Conservation (phyloP, 2,113 vertebrate species). For the Pogonocichla stellata region DNA sequence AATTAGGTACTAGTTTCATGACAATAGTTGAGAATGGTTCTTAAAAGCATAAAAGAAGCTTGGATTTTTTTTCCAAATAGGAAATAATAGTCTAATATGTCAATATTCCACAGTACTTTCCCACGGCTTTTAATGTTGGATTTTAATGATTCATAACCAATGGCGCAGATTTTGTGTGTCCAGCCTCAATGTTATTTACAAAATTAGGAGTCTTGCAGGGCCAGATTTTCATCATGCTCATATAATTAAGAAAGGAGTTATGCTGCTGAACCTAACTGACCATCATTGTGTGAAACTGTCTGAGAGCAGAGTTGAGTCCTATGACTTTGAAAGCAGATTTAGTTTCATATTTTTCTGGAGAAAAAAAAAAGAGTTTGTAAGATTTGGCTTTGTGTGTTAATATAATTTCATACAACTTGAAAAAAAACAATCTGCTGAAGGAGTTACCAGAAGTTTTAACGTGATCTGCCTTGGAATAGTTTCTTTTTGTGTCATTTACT, state of each 20-base stretch:
- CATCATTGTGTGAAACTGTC: background rate
- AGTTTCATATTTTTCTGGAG: background rate
- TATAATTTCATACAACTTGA: background rate
- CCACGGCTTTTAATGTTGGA: background rate
- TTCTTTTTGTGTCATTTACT: background rate
- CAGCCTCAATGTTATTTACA: background rate
- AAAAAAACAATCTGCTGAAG: background rate
- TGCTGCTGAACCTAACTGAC: background rate
- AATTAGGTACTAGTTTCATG: background rate
- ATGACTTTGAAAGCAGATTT: background rate
- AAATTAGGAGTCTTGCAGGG: background rate
- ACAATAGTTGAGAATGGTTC: background rate
- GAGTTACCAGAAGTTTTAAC: background rate
- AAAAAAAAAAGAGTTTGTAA: background rate
- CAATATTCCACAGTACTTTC: background rate
- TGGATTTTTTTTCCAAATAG: background rate
- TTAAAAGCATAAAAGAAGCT: background rate
- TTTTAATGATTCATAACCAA: background rate
- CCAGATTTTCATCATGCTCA: background rate
- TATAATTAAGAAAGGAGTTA: background rate
- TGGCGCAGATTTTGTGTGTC: background rate
- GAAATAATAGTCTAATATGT: background rate
- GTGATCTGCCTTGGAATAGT: background rate
- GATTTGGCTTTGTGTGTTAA: background rate
- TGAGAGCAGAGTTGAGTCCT: background rate